Conservation (phyloP, 1,140 invertebrate species). For the Aleiodes sp. region DNA sequence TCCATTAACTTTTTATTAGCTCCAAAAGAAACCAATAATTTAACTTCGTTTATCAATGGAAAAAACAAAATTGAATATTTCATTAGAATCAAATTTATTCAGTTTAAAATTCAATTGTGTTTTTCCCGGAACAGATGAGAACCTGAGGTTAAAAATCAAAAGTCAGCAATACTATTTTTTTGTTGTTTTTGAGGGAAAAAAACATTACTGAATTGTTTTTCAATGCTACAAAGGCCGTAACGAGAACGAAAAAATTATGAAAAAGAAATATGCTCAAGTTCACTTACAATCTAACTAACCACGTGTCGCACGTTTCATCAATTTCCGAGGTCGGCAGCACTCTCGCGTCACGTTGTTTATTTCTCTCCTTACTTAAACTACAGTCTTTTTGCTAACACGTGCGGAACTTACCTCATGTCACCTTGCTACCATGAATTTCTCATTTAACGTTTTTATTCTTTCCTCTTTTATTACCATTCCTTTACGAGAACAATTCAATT, state of each 20-base stretch:
- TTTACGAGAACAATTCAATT: not conserved
- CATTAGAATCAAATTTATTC: too few relatives aligned
- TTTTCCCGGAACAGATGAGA: too few relatives aligned
- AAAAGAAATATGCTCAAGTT: not conserved
- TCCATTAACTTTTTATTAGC: too few relatives aligned
- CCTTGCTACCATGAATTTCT: not conserved
- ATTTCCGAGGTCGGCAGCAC: conserved; percentile 20
- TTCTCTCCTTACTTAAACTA: not conserved
- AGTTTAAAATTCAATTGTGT: too few relatives aligned
- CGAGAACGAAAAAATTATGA: not conserved
- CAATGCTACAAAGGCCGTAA: too few relatives aligned
- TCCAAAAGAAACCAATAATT: too few relatives aligned
- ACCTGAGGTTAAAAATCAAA: too few relatives aligned
- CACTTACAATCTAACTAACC: conserved; percentile 5
- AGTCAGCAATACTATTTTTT: too few relatives aligned
- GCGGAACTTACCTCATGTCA: not conserved
- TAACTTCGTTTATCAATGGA: too few relatives aligned
- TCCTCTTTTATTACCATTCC: not conserved
- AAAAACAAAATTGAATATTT: too few relatives aligned
- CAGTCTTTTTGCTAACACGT: conserved; percentile 2
- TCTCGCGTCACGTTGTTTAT: conserved; percentile 19
- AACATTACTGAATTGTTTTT: too few relatives aligned
- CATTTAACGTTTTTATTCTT: not conserved
- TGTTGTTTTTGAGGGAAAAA: too few relatives aligned
- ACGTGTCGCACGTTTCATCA: conserved; percentile 21